These are phyloP conservation scores for Neomonachus schauinslandi DNA, from an alignment of 2,113 vertebrate species.

Conservation along the genomic window DNA sequence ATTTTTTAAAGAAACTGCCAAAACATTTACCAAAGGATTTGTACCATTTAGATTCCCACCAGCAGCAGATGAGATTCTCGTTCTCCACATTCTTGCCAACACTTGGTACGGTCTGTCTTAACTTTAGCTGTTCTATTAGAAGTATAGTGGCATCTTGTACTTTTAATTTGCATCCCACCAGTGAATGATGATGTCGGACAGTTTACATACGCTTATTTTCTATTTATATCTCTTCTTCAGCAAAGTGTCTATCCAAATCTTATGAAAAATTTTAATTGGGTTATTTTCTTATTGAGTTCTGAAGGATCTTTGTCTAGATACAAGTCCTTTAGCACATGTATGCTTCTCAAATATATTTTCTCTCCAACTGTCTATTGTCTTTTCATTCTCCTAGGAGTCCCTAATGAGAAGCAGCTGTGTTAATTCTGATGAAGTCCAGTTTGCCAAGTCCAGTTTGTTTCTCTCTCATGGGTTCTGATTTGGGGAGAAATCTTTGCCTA, in stretches of 20 bases:
- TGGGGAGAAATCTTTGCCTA: background rate
- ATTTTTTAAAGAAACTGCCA: background rate
- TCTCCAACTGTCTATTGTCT: background rate
- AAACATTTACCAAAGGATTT: background rate
- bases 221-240: background rate
- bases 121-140: background rate
- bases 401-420: background rate
- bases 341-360: background rate
- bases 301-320: background rate
- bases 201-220: background rate
- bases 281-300: background rate
- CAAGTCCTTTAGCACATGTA: background rate
- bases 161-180: background rate
- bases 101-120: background rate
- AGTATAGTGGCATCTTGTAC: background rate
- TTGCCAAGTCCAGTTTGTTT: background rate
- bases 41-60: background rate
- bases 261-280: background rate
- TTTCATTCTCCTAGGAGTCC: background rate
- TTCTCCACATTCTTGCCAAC: background rate
- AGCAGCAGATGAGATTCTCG: background rate
- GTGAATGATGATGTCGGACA: background rate
- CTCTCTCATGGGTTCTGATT: background rate
- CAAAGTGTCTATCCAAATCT: background rate
- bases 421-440: background rate